phyloP scores from a whole-genome alignment of 2,797 vertebrate species.

The Agapornis canus region DNA sequence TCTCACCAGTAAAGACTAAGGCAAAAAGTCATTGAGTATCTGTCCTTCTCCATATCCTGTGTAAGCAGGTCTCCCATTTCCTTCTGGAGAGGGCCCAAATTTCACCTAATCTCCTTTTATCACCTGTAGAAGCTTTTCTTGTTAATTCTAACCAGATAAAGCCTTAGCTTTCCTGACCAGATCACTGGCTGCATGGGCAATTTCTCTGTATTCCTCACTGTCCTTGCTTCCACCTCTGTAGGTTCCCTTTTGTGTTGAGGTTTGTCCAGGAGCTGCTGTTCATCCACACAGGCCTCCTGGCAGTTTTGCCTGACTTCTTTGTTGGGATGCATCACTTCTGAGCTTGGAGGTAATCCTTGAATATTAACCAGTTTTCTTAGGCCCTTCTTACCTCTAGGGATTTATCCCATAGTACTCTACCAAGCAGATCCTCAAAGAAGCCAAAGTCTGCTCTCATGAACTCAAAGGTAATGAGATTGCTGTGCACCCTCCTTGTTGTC shows the following conservation, averaged over 20 bases:
- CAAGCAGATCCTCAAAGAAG: background rate
- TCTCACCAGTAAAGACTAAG: background rate
- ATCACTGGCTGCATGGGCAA: background rate
- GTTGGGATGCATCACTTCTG: background rate
- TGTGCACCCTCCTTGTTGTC: background rate
- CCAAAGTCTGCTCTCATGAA: background rate
- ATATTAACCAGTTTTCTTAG: background rate
- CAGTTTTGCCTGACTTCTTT: background rate
- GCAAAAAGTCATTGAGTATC: background rate
- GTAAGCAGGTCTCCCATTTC: background rate
- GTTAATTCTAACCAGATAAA: no score
- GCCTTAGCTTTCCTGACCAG: background rate
- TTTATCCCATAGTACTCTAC: background rate
- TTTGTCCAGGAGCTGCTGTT: background rate
- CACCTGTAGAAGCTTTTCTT: background rate
- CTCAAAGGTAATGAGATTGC: background rate
- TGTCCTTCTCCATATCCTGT: background rate
- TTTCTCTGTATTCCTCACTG: background rate
- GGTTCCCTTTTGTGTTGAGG: background rate
- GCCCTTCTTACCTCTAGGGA: background rate
- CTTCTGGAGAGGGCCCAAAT: background rate
- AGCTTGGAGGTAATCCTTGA: background rate
- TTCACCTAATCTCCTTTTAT: background rate
- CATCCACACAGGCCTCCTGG: background rate
- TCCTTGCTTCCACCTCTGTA: background rate